These are phyloP conservation scores for Ptychodera flava DNA, from an alignment of 35 echinoderm and acorn worm species.

Conservation along the genomic window DNA sequence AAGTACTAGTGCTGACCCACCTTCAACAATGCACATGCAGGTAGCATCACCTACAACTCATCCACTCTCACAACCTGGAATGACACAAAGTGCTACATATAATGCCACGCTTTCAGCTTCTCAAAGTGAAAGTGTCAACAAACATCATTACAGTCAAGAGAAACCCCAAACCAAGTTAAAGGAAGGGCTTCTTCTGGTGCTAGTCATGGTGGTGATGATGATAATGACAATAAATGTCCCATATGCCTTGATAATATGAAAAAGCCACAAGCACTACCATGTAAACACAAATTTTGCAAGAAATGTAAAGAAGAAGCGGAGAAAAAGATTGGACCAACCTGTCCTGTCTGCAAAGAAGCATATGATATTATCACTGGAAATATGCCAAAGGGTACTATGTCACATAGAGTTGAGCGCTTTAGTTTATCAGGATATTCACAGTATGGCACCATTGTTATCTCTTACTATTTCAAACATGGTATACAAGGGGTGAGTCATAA, in stretches of 20 bases:
- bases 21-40: too few relatives aligned
- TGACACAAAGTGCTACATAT: too few relatives aligned
- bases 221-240: not conserved
- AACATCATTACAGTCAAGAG: too few relatives aligned
- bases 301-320: not conserved
- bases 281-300: not conserved
- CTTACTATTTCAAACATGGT: not conserved
- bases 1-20: too few relatives aligned
- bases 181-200: too few relatives aligned
- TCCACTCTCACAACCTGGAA: too few relatives aligned
- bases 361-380: not conserved
- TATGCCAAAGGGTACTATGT: not conserved
- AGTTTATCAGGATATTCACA: not conserved
- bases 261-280: not conserved
- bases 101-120: too few relatives aligned
- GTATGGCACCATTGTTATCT: not conserved
- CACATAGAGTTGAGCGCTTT: not conserved
- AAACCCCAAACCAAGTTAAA: too few relatives aligned
- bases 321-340: not conserved
- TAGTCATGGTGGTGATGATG: too few relatives aligned
- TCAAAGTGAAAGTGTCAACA: too few relatives aligned
- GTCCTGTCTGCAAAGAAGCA: not conserved
- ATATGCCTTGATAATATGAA: not conserved
- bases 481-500: not conserved
- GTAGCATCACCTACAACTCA: too few relatives aligned